These are phyloP conservation scores for Phoenicopterus ruber DNA, from an alignment of 2,113 vertebrate species.

Conservation along the genomic window DNA sequence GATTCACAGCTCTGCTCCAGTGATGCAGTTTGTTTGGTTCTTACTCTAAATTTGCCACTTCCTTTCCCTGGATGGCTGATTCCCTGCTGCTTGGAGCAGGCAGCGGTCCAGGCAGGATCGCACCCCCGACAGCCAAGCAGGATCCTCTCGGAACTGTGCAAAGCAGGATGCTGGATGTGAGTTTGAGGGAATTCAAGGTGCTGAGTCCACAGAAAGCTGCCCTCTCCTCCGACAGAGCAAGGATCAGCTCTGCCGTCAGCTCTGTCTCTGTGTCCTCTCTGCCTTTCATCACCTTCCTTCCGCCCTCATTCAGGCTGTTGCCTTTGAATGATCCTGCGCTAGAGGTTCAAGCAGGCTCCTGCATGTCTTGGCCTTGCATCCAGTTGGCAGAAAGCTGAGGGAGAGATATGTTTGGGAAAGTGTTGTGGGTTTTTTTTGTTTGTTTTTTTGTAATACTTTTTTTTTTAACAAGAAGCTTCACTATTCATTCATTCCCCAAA, in stretches of 20 bases:
- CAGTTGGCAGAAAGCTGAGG: slow-evolving; percentile 30
- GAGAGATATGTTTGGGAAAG: neutral
- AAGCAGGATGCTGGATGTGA: neutral
- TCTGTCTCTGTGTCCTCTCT: neutral
- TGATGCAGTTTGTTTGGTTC: neutral
- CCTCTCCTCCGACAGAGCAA: neutral
- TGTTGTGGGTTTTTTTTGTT: neutral
- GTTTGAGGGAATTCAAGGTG: neutral
- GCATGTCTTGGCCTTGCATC: neutral
- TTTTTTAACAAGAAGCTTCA: neutral
- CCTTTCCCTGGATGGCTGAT: neutral
- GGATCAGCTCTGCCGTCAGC: neutral
- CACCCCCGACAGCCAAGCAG: neutral
- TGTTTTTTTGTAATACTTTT: neutral
- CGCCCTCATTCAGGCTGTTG: neutral
- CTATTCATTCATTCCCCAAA: slow-evolving; percentile 54
- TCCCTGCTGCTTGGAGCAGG: neutral
- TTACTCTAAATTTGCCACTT: neutral
- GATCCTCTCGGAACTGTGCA: neutral
- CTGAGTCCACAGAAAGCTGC: neutral
- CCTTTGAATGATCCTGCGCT: neutral
- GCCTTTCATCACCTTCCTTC: neutral
- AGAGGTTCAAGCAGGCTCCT: slow-evolving; percentile 29
- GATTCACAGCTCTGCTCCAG: neutral
- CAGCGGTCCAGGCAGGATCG: neutral